These are phyloP conservation scores for Parapristionchus giblindavisi DNA, from an alignment of 2,888 invertebrate species.

Conservation along the genomic window DNA sequence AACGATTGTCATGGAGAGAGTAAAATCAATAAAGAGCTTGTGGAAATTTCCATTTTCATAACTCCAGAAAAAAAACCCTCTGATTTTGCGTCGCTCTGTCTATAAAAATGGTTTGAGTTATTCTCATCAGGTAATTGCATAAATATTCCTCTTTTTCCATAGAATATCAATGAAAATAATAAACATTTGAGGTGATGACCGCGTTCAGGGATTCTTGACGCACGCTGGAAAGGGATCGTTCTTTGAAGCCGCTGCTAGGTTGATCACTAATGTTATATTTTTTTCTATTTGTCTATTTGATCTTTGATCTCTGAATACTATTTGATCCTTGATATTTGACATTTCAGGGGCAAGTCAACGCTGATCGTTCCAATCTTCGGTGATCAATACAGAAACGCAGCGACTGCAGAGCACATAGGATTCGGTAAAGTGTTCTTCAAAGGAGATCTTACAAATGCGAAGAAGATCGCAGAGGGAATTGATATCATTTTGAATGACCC, in stretches of 20 bases:
- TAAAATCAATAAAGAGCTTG: too few relatives aligned
- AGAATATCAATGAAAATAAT: background rate
- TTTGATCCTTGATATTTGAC: background rate
- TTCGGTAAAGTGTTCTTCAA: constrained; percentile 1
- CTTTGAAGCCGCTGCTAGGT: constrained; percentile 31
- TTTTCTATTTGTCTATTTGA: background rate
- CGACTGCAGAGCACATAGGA: background rate
- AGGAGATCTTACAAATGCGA: background rate
- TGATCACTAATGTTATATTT: background rate
- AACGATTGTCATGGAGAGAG: too few relatives aligned
- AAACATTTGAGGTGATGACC: background rate
- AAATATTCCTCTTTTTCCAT: too few relatives aligned
- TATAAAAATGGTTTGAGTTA: too few relatives aligned
- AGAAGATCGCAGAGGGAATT: background rate
- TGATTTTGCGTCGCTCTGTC: too few relatives aligned
- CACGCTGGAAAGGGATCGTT: constrained; percentile 28
- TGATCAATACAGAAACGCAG: constrained; percentile 22
- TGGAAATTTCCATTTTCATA: too few relatives aligned
- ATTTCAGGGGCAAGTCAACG: constrained; percentile 19
- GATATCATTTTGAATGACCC: background rate
- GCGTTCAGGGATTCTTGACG: constrained; percentile 22
- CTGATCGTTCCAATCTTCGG: constrained; percentile 26
- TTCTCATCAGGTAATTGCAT: too few relatives aligned
- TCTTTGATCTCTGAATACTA: background rate
- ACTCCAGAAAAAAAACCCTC: too few relatives aligned